phyloP scores from a whole-genome alignment of 2,888 invertebrate genomes.

The Taenaris catops region DNA sequence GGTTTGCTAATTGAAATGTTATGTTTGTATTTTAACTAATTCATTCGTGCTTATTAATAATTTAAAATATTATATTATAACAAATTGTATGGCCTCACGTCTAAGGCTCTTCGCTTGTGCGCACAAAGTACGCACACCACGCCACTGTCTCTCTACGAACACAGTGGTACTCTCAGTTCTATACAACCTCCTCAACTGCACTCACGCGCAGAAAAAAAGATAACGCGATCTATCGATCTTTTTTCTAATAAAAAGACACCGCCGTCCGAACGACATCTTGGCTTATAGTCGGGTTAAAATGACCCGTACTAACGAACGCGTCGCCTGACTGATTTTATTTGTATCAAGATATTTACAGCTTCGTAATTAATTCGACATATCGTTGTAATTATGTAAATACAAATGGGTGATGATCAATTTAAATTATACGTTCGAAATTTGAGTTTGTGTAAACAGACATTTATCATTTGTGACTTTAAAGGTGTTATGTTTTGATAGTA shows the following conservation, averaged over 20 bases:
- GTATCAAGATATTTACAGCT: slow-evolving; percentile 66
- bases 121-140: slow-evolving; percentile 50
- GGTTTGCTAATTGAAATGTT: no score
- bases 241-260: slow-evolving; percentile 67
- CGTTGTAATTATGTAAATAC: slow-evolving; percentile 75
- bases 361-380: slow-evolving; percentile 72
- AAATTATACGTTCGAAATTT: slow-evolving; percentile 63
- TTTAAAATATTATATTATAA: no score
- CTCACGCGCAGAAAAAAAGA: slow-evolving; percentile 79
- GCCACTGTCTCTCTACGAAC: slow-evolving; percentile 57
- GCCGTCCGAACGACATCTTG: slow-evolving; percentile 51
- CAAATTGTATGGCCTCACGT: slow-evolving; percentile 56
- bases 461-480: slow-evolving; percentile 65
- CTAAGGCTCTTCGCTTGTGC: slow-evolving; percentile 45
- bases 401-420: slow-evolving; percentile 72
- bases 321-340: slow-evolving; percentile 43
- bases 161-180: slow-evolving; percentile 74
- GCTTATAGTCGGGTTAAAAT: slow-evolving; percentile 61
- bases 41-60: no score
- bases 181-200: slow-evolving; percentile 77
- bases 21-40: no score
- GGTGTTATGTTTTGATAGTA: slow-evolving; percentile 44
- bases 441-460: slow-evolving; percentile 74
- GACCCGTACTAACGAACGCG: slow-evolving; percentile 66
- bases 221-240: slow-evolving; percentile 77